phyloP scores from a whole-genome alignment of 1,140 invertebrate species.

The Drosophila lini region DNA sequence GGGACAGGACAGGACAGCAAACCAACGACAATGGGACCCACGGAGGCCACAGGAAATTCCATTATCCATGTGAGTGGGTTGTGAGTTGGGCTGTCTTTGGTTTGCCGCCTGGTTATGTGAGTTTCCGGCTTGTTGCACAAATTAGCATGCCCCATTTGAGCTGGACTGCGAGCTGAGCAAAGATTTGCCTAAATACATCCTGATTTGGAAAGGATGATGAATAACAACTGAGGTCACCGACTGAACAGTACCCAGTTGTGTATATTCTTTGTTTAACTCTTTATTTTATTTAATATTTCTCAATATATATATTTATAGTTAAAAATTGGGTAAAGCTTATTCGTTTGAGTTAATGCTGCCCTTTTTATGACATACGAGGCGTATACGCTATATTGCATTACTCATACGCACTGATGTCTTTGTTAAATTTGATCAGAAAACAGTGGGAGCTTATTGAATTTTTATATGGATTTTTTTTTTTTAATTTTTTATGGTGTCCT shows the following conservation, averaged over 20 bases:
- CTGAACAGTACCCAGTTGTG: slow-evolving; percentile 1
- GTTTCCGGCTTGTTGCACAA: slow-evolving; percentile 74
- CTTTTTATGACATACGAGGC: not conserved
- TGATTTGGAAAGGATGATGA: slow-evolving; percentile 31
- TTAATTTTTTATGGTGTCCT: too few species aligned
- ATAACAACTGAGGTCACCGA: not conserved
- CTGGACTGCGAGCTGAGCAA: slow-evolving; percentile 47
- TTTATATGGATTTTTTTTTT: too few species aligned
- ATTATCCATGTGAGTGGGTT: slow-evolving; percentile 30
- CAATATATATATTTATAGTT: not conserved
- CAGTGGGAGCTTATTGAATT: not conserved
- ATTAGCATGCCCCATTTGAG: slow-evolving; percentile 72
- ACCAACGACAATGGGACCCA: slow-evolving; percentile 31
- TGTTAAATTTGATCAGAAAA: not conserved
- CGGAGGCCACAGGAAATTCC: slow-evolving; percentile 36
- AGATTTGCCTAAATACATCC: slow-evolving; percentile 60
- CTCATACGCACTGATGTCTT: slow-evolving; percentile 5
- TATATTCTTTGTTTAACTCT: not conserved
- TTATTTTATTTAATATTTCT: too few species aligned
- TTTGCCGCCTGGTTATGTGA: slow-evolving; percentile 47
- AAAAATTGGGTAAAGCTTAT: too few species aligned
- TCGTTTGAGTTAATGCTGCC: not conserved
- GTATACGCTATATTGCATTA: slow-evolving; percentile 3
- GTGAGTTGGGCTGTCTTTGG: slow-evolving; percentile 7
- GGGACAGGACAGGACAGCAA: slow-evolving; percentile 26